A percentile compares a stretch with the other conserved stretches of the same genome.
These are phyloP conservation scores for Odontocerum albicorne DNA, from an alignment of 2,888 invertebrate genomes.

Conservation along the genomic window DNA sequence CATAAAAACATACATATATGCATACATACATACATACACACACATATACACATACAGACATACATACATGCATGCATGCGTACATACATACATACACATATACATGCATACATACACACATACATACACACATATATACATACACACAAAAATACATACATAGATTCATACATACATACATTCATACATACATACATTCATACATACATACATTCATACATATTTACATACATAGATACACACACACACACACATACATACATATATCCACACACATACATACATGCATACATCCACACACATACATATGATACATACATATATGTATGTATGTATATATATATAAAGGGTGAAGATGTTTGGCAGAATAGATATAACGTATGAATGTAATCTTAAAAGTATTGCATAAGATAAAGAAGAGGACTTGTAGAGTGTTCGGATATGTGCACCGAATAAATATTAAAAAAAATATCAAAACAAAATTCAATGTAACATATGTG, in stretches of 20 bases:
- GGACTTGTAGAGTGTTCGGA: neutral
- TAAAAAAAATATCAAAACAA: too few relatives aligned
- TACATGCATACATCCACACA: slow-evolving; percentile 15
- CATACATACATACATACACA: slow-evolving; percentile 15
- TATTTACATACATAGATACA: too few relatives aligned
- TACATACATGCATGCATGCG: neutral
- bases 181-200: neutral
- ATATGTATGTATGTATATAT: slow-evolving; percentile 27
- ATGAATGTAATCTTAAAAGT: neutral
- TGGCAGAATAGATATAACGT: too few relatives aligned
- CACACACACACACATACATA: neutral
- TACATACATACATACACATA: slow-evolving; percentile 1
- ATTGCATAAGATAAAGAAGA: neutral
- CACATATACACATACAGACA: too few relatives aligned
- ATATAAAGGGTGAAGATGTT: too few relatives aligned
- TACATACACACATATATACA: slow-evolving; percentile 19
- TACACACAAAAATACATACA: slow-evolving; percentile 1
- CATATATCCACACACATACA: slow-evolving; percentile 13
- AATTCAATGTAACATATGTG: too few relatives aligned
- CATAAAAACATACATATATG: too few relatives aligned
- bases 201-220: too few relatives aligned
- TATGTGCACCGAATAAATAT: too few relatives aligned
- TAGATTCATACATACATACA: neutral
- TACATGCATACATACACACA: slow-evolving; percentile 21
- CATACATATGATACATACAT: slow-evolving; percentile 24